These are phyloP conservation scores for Adelphocoris suturalis DNA, from an alignment of 2,888 invertebrate species.

Conservation along the genomic window DNA sequence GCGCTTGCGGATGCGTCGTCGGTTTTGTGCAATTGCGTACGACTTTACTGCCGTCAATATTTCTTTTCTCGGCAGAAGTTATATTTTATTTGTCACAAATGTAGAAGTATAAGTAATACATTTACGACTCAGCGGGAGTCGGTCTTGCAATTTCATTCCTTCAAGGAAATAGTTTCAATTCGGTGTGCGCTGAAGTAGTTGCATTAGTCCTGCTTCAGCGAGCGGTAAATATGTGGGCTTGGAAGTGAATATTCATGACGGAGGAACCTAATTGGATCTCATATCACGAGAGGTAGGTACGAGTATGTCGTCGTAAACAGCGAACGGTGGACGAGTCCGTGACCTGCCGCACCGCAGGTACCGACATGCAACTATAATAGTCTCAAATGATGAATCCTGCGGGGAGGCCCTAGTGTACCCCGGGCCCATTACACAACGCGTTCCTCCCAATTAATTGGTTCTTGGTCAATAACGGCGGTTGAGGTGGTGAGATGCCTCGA, in stretches of 20 bases:
- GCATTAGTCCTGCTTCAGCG: neutral
- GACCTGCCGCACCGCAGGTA: neutral
- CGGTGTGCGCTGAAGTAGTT: neutral
- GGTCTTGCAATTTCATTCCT: neutral
- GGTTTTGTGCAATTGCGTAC: no score
- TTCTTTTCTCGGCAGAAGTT: no score
- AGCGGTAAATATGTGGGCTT: neutral
- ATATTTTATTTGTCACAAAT: no score
- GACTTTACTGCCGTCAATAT: no score
- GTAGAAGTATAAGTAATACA: no score
- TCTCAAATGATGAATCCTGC: neutral
- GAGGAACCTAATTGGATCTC: constrained; percentile 23
- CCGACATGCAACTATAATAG: neutral
- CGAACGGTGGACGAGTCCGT: neutral
- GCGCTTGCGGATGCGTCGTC: no score
- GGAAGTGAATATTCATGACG: constrained; percentile 23
- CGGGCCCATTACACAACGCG: no score
- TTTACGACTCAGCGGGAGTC: no score
- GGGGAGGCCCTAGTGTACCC: no score
- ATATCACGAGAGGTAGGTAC: neutral
- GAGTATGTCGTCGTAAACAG: neutral
- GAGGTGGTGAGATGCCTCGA: no score
- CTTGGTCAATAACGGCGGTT: no score
- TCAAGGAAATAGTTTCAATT: neutral
- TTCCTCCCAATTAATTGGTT: no score